Conservation (phyloP, 1,140 invertebrate species). For the Camponotus pennsylvanicus region DNA sequence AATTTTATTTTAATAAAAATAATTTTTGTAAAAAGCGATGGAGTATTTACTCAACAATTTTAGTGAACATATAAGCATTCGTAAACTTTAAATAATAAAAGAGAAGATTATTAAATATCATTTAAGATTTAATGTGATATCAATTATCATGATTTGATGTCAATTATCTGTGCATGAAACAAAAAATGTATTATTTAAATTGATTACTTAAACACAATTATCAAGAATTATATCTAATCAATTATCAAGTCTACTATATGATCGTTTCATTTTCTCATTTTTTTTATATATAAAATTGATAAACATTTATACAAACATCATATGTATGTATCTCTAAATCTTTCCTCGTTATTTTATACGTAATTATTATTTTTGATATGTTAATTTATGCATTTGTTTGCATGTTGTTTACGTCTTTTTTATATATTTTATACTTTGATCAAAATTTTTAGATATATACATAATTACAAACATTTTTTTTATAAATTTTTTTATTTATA, state of each 20-base stretch:
- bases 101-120: background rate
- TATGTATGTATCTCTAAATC: no score
- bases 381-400: background rate
- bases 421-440: background rate
- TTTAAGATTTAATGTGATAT: background rate
- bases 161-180: background rate
- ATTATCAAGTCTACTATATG: background rate
- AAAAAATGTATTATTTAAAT: background rate
- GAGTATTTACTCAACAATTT: background rate
- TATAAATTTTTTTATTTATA: background rate
- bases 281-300: background rate
- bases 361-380: background rate
- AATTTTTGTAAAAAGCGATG: background rate
- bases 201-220: slow-evolving; percentile 1
- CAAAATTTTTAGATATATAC: background rate
- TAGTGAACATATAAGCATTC: background rate
- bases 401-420: background rate
- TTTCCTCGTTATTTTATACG: background rate
- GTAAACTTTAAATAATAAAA: background rate
- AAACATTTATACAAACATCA: background rate
- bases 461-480: background rate
- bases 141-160: background rate
- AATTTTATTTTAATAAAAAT: background rate
- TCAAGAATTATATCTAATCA: background rate
- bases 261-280: background rate